A percentile compares a stretch with the other conserved stretches of the same genome.
These are phyloP conservation scores for Hylia prasina DNA, from an alignment of 2,113 vertebrate species.

Conservation along the genomic window DNA sequence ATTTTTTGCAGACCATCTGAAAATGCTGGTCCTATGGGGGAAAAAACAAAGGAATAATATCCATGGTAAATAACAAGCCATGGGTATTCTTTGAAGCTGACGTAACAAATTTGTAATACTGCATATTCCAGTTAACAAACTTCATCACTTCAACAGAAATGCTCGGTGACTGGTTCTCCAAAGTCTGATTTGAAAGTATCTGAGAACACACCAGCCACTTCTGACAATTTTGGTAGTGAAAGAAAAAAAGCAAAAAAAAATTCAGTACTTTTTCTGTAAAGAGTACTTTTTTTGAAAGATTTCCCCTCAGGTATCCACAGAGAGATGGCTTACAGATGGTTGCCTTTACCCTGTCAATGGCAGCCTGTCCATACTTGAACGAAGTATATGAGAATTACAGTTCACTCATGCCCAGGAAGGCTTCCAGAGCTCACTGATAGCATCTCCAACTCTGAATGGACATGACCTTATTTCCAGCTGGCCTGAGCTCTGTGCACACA, in stretches of 20 bases:
- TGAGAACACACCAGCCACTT: neutral
- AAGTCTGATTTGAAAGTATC: neutral
- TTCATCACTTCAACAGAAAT: neutral
- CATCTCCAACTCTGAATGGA: fast-evolving
- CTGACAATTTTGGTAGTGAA: neutral
- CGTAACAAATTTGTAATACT: neutral
- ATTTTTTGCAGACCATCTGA: neutral
- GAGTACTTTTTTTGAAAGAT: neutral
- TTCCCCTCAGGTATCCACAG: neutral
- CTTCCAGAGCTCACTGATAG: neutral
- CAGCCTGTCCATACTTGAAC: neutral
- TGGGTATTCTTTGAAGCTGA: neutral
- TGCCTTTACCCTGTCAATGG: neutral
- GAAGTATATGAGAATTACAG: neutral
- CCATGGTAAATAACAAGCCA: neutral
- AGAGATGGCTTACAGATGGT: neutral
- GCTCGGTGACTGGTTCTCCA: neutral
- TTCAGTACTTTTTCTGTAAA: neutral
- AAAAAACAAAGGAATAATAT: neutral
- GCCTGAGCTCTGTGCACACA: neutral
- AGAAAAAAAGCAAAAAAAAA: neutral
- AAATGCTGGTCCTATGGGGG: neutral
- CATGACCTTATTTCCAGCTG: neutral
- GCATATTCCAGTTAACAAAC: neutral
- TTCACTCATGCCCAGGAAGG: neutral